Conservation (phyloP, 2,888 invertebrate species). For the Ichneumoninae sp. region DNA sequence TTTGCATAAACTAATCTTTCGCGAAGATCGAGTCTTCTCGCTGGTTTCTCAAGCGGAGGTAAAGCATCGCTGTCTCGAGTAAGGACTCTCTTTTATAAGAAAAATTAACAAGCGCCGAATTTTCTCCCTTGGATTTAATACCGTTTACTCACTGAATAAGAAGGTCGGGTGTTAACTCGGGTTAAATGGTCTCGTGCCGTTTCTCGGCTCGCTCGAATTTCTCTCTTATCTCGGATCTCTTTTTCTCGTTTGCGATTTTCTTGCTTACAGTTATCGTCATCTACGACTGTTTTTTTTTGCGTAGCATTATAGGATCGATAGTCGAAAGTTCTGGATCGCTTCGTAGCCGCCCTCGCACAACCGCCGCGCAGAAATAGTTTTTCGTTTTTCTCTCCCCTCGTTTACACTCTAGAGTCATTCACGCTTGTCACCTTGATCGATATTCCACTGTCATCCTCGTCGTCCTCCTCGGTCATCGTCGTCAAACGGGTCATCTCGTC, state of each 20-base stretch:
- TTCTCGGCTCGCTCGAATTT: constrained; percentile 28
- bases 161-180: constrained; percentile 22
- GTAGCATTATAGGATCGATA: not conserved
- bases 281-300: constrained; percentile 8
- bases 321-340: constrained; percentile 41
- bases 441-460: constrained; percentile 88
- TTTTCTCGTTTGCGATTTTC: constrained; percentile 13
- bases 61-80: constrained; percentile 8
- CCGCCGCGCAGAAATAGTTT: constrained; percentile 7
- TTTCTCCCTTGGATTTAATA: constrained; percentile 22
- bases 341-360: constrained; percentile 20
- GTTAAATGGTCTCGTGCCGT: constrained; percentile 31
- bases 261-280: constrained; percentile 6
- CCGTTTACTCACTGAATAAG: constrained; percentile 47
- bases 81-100: not conserved
- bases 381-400: constrained; percentile 6
- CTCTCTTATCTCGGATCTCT: constrained; percentile 22
- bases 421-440: constrained; percentile 87
- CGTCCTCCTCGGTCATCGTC: constrained; percentile 95
- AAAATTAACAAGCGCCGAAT: constrained; percentile 18
- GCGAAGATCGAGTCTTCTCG: constrained; percentile 11
- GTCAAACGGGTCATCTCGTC: constrained; percentile 89
- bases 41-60: constrained; percentile 2
- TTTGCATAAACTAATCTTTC: not conserved
- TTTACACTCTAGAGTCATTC: constrained; percentile 74